A percentile compares a stretch with the other conserved stretches of the same genome.
Conservation (phyloP, 2,888 invertebrate species). For the Mycogona germanica region DNA sequence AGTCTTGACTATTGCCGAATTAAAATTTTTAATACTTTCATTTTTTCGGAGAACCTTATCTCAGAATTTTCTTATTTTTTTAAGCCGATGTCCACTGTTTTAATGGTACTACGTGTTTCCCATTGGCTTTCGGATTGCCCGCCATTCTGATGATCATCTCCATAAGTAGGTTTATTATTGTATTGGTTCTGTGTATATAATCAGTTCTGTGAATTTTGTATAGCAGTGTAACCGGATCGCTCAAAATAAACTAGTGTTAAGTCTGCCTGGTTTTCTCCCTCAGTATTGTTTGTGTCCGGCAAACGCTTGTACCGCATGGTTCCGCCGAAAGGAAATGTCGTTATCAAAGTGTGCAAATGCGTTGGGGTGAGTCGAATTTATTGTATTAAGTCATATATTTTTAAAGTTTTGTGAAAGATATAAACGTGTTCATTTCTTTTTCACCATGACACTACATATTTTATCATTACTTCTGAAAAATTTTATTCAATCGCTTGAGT, state of each 20-base stretch:
- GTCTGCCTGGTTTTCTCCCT: constrained; percentile 28
- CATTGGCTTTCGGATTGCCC: constrained; percentile 79
- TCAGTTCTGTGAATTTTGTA: too few relatives aligned
- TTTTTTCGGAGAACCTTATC: not conserved
- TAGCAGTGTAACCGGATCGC: too few relatives aligned
- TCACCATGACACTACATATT: too few relatives aligned
- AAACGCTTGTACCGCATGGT: constrained; percentile 60
- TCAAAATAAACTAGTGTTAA: constrained; percentile 4
- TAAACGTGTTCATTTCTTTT: too few relatives aligned
- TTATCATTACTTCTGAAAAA: too few relatives aligned
- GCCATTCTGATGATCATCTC: constrained; percentile 72
- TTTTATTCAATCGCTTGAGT: too few relatives aligned
- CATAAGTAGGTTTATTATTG: constrained; percentile 43
- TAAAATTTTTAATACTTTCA: not conserved
- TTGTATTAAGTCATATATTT: not conserved
- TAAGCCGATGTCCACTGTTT: constrained; percentile 57
- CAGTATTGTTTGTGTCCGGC: constrained; percentile 72
- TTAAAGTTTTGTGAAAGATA: too few relatives aligned
- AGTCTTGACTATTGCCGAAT: not conserved
- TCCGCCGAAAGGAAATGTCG: constrained; percentile 69
- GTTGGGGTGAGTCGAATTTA: constrained; percentile 46
- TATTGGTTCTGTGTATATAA: too few relatives aligned
- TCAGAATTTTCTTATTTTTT: constrained; percentile 2
- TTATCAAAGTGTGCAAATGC: constrained; percentile 61
- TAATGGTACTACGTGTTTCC: constrained; percentile 61